Evolutionary conservation across 1,140 invertebrate species (phyloP), one percentile per base, ranked within the genome.

Genomic region (Plodia interpunctella): DNA sequence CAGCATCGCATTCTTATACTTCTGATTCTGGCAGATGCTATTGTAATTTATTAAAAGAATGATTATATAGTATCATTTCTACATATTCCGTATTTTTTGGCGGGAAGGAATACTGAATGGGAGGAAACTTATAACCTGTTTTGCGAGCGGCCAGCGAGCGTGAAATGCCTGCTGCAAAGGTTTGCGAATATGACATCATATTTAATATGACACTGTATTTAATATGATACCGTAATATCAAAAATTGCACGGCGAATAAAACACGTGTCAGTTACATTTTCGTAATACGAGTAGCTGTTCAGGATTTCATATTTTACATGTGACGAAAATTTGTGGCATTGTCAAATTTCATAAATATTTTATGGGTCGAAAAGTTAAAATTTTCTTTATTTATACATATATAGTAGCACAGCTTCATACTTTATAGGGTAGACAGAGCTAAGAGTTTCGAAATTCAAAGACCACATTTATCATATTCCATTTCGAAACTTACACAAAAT

Each of bases 81-180:
- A 44, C 8, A 15, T 10, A 10, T 5, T 44, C 38, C 0, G 0
- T 44, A 15, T 15, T 44, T 44, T 15, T 0, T 15, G 15, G 15
- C n/a, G 30, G 30, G 3, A 44, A n/a, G 38, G 38, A 44, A 44
- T 44, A 44, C 38, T 44, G 38, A 44, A 44, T n/a, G 38, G 38
- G 38, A 44, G 38, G 13, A 44, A 44, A 44, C 38, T 44, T 44
- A 44, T 44, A 44, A 44, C 38, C 38, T 44, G 38, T n/a, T 44
- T 44, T 44, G 38, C 13, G 38, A 44, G 32, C 38, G 38, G 38
- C 38, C 38, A 44, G 38, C 38, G 38, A 44, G 38, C 38, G 38
- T 44, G 38, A 44, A 44, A 44, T 44, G 38, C 38, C 35, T 44
- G 38, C n/a, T 44, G 13, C 38, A 44, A 44, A 44, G 10, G 10